These are phyloP conservation scores for Drosophila tanythrix DNA, from an alignment of 2,888 invertebrate genomes.

Conservation along the genomic window DNA sequence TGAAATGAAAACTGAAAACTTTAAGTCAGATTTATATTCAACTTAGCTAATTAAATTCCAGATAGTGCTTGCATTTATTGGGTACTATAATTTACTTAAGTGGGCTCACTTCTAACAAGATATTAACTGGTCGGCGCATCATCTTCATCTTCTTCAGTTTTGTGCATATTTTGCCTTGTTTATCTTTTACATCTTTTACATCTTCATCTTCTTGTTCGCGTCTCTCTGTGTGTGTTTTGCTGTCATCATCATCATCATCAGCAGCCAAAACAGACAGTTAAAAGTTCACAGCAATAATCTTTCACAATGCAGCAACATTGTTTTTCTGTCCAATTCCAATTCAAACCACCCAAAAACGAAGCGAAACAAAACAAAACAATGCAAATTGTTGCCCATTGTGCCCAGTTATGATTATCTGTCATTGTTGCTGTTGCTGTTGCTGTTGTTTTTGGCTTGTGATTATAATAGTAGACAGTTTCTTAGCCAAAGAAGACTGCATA, in stretches of 20 bases:
- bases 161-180: neutral
- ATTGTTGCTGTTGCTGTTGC: slow-evolving; percentile 48
- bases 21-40: neutral
- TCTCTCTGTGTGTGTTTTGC: neutral
- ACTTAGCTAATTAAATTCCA: too few relatives aligned
- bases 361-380: slow-evolving; percentile 42
- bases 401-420: slow-evolving; percentile 73
- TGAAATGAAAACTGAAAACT: neutral
- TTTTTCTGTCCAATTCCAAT: slow-evolving; percentile 21
- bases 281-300: slow-evolving; percentile 69
- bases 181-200: neutral
- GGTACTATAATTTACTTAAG: neutral
- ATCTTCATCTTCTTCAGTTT: neutral
- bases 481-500: slow-evolving; percentile 37
- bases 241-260: slow-evolving; percentile 3
- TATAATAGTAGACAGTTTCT: slow-evolving; percentile 46
- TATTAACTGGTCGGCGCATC: neutral
- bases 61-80: too few relatives aligned
- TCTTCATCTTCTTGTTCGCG: neutral
- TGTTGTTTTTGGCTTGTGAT: slow-evolving; percentile 36
- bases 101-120: neutral
- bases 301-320: slow-evolving; percentile 63
- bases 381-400: slow-evolving; percentile 74
- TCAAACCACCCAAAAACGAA: neutral
- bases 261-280: slow-evolving; percentile 31